Base-by-base conservation (phyloP, 2,113 vertebrate genomes). In the Leptobrachium ailaonicum region DNA sequence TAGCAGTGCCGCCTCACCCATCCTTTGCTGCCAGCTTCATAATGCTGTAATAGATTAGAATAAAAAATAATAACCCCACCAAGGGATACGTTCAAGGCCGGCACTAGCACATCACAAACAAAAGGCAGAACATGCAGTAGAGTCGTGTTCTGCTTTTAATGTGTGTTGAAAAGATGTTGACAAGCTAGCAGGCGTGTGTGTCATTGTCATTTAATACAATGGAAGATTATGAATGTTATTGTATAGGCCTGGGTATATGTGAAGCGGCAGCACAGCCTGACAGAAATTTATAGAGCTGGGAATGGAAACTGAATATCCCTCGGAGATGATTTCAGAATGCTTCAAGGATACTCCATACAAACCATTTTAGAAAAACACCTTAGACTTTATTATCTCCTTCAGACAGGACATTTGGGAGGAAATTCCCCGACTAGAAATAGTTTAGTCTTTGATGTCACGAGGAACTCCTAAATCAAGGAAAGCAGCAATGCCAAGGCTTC, bases 51-150 rank as follows among this genome's bases (percentile, higher is more conserved):
- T 32, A 32, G 20, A 32, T 32, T 32, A 32, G 20, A 32, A 32
- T 32, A 32, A 32, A 32, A 47, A 63, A 6, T 2, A 9, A 78
- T 32, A 32, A 32, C 20, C 20, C 20, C 7, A 4, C 12, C 4
- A 40, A 4, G 12, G 41, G n/a, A 79, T n/a, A 71, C 20, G 41
- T 73, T 80, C 41, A 73, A 80, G 71, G 78, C 42, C n/a, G 60
- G 67, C 40, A 56, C 9, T 45, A 68, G 63, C 14, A 68, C 41
- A 68, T 43, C 12, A 56, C n/a, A 79, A 32, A 66, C 41, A 73
- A 73, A 53, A n/a, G 11, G 43, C 20, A 32, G 1, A 54, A 4
- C 67, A 70, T 6, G 43, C 13, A 32, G 20, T 32, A 41, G 2
- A 68, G 2, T 42, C 13, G 11, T 58, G 56, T 10, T 58, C 56